Conservation (phyloP, 2,797 vertebrate species). For the Tachyglossus aculeatus region DNA sequence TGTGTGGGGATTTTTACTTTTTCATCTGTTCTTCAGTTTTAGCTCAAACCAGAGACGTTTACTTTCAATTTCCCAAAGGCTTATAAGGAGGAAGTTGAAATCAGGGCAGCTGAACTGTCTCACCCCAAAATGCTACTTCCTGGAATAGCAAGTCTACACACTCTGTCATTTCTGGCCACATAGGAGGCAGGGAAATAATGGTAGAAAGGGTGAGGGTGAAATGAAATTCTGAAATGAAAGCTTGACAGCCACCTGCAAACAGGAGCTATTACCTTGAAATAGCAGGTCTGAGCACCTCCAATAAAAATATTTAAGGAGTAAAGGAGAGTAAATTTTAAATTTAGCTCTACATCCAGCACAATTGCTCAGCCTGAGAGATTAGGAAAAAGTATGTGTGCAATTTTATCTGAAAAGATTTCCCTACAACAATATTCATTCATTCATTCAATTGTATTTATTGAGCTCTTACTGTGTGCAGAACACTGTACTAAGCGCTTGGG, state of each 20-base stretch:
- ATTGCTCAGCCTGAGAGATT: not conserved
- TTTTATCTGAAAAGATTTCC: not conserved
- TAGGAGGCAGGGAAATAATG: not conserved
- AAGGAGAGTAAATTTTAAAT: not conserved
- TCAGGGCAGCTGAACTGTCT: not conserved
- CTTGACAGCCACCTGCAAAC: not conserved
- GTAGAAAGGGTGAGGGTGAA: not conserved
- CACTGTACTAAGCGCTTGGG: too few relatives aligned
- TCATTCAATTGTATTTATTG: too few relatives aligned
- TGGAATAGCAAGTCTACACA: not conserved
- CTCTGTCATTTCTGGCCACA: not conserved
- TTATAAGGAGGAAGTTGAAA: not conserved
- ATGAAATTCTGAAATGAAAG: not conserved
- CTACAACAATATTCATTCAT: not conserved
- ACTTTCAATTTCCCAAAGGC: slow-evolving; percentile 1
- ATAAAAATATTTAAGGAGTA: slow-evolving; percentile 11
- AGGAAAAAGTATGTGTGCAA: not conserved
- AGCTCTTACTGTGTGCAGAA: too few relatives aligned
- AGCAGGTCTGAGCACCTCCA: not conserved
- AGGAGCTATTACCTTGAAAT: not conserved
- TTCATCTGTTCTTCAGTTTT: not conserved
- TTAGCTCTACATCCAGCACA: not conserved
- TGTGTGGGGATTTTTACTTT: not conserved
- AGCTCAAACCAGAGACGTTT: slow-evolving; percentile 12
- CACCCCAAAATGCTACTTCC: not conserved